phyloP scores from a whole-genome alignment of 64 coral and sea anemone species.

The Anthopleura sola region DNA sequence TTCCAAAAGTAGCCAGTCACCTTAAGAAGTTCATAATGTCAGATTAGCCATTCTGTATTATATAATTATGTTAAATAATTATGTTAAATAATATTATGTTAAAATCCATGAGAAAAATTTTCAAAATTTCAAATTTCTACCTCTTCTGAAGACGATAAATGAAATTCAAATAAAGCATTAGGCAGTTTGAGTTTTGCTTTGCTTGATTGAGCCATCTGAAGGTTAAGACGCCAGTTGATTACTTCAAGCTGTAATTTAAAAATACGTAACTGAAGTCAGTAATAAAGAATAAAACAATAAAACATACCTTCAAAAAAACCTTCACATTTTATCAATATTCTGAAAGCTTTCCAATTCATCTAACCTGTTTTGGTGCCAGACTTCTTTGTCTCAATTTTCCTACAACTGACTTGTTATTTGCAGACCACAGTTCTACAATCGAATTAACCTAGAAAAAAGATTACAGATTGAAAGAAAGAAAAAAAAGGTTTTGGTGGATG shows the following conservation, averaged over 20 bases:
- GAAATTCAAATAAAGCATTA: slow-evolving; percentile 91
- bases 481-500: no score
- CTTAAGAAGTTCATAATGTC: no score
- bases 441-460: slow-evolving; percentile 39
- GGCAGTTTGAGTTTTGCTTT: slow-evolving; percentile 91
- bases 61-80: no score
- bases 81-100: no score
- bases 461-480: background rate
- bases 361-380: slow-evolving; percentile 81
- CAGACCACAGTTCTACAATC: slow-evolving; percentile 75
- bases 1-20: no score
- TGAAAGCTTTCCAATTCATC: background rate
- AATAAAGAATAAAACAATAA: no score
- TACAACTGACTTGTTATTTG: slow-evolving; percentile 74
- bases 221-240: slow-evolving; percentile 89
- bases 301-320: no score
- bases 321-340: no score
- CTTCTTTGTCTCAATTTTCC: slow-evolving; percentile 84
- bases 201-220: slow-evolving; percentile 94
- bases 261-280: background rate
- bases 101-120: background rate
- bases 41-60: no score
- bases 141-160: slow-evolving; percentile 67
- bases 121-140: slow-evolving; percentile 19
- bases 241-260: slow-evolving; percentile 62